These are phyloP conservation scores for Pantherophis alleghaniensis DNA, from an alignment of 2,797 vertebrate genomes.

Conservation along the genomic window DNA sequence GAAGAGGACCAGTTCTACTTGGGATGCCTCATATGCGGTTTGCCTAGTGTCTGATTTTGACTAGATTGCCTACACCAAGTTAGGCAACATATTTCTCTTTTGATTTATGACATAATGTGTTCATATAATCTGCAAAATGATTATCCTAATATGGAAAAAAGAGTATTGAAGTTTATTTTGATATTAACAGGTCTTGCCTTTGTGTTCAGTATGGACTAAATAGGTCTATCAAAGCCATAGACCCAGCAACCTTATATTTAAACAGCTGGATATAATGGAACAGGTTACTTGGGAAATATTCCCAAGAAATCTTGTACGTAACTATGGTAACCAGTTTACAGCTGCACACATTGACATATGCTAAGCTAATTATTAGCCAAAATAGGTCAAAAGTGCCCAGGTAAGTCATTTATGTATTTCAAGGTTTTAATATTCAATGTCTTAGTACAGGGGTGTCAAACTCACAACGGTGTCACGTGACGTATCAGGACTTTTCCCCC, in stretches of 20 bases:
- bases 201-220: not conserved
- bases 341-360: conserved; percentile 64
- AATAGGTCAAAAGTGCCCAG: conserved; percentile 68
- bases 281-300: conserved; percentile 1
- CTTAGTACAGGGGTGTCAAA: not conserved
- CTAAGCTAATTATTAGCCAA: conserved; percentile 17
- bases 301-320: conserved; percentile 33
- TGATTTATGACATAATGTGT: not conserved
- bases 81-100: not conserved
- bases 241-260: conserved; percentile 1
- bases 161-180: not conserved
- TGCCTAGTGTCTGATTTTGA: not conserved
- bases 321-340: conserved; percentile 76
- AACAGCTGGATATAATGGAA: not conserved
- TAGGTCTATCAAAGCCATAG: not conserved
- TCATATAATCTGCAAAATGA: not conserved
- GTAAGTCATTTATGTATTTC: conserved; percentile 72
- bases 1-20: too few species aligned
- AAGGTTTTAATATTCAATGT: conserved; percentile 66
- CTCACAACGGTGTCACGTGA: too few species aligned
- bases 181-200: not conserved
- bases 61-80: not conserved
- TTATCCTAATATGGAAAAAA: not conserved
- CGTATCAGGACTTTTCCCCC: too few species aligned
- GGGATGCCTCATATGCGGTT: not conserved